These are phyloP conservation scores for Lepidurus couesii DNA, from an alignment of 1,140 invertebrate genomes.

Conservation along the genomic window DNA sequence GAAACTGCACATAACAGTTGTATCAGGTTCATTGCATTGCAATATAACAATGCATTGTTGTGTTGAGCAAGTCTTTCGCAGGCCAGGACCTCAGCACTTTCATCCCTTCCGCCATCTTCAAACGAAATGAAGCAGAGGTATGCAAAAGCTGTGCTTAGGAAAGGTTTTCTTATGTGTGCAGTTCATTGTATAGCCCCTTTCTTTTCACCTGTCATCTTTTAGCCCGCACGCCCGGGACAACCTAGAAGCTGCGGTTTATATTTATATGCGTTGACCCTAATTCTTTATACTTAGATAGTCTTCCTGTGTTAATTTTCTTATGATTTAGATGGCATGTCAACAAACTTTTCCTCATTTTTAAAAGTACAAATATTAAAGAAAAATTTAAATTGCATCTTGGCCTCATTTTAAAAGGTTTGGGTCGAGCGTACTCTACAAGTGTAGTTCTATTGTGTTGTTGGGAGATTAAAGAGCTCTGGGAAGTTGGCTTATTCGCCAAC, in stretches of 20 bases:
- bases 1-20: neutral
- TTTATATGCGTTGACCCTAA: slow-evolving; percentile 10
- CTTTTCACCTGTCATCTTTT: neutral
- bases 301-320: neutral
- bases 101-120: neutral
- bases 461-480: neutral
- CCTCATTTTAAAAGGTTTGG: neutral
- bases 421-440: neutral
- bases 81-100: neutral
- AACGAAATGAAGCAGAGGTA: neutral
- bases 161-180: neutral
- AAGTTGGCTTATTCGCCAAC: too few relatives aligned
- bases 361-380: neutral
- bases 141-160: neutral
- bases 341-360: neutral
- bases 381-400: neutral
- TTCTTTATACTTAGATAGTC: neutral
- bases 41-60: neutral
- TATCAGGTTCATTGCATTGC: neutral
- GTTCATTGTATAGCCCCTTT: neutral
- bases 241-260: neutral
- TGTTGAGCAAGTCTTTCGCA: neutral
- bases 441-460: neutral
- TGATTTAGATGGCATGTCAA: neutral
- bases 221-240: neutral